phyloP scores from a whole-genome alignment of 2,888 invertebrate species.

The Hesperia comma region DNA sequence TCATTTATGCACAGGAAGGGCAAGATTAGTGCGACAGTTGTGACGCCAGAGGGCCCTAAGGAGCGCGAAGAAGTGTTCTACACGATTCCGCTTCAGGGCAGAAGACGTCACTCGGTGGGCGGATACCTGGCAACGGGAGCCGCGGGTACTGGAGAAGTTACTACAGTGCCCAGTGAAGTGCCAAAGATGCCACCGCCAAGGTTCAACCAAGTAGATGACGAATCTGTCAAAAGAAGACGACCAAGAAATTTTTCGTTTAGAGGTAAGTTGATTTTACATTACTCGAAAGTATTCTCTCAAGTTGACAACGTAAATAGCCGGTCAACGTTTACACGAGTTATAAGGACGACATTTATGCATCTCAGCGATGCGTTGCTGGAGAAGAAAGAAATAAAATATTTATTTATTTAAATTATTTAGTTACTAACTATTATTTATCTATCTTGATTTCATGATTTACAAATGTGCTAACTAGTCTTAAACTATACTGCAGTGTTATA shows the following conservation, averaged over 20 bases:
- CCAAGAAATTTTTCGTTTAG: constrained; percentile 76
- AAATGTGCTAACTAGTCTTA: not conserved
- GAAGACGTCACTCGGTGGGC: constrained; percentile 87
- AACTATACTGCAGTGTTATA: not conserved
- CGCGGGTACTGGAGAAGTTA: constrained; percentile 69
- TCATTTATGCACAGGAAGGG: constrained; percentile 62
- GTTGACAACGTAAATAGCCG: too few relatives aligned
- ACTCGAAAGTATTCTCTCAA: too few relatives aligned
- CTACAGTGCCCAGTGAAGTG: constrained; percentile 80
- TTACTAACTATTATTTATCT: too few relatives aligned
- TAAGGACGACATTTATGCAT: too few relatives aligned
- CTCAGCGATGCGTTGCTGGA: too few relatives aligned
- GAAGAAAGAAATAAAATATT: too few relatives aligned
- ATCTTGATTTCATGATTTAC: not conserved
- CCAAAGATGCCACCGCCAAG: constrained; percentile 81
- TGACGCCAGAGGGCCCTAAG: constrained; percentile 67
- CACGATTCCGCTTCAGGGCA: constrained; percentile 76
- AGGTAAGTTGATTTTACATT: constrained; percentile 56
- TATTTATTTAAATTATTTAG: too few relatives aligned
- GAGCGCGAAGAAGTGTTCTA: constrained; percentile 86
- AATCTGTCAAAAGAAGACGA: constrained; percentile 66
- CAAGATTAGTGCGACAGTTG: constrained; percentile 69
- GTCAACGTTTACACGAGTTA: too few relatives aligned
- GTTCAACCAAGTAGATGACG: constrained; percentile 66
- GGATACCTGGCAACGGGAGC: constrained; percentile 83